Evolutionary conservation across 1,140 invertebrate species (phyloP).

Genomic region (Drosophila parabipectinata): DNA sequence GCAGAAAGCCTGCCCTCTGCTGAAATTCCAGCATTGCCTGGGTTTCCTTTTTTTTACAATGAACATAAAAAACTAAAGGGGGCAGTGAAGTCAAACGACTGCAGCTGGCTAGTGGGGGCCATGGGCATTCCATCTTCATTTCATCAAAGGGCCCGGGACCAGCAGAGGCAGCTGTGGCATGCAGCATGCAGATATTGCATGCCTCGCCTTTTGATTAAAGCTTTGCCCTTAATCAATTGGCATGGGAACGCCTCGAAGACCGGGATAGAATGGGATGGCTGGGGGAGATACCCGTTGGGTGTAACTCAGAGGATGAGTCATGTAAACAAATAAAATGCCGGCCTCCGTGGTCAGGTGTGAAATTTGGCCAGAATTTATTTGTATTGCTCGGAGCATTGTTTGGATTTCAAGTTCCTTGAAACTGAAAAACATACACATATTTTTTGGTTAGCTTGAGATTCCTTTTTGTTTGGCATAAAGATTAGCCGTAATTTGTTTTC

Average conservation of each 20-base stretch:
- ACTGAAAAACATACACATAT: constrained; percentile 9
- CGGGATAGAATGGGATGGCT: constrained; percentile 14
- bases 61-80: constrained; percentile 61
- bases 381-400: constrained; percentile 45
- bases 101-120: constrained; percentile 49
- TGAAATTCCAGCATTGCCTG: constrained; percentile 16
- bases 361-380: constrained; percentile 57
- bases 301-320: constrained; percentile 57
- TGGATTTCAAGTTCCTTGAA: constrained; percentile 43
- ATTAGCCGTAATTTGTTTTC: constrained; percentile 63
- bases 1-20: constrained; percentile 8
- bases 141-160: constrained; percentile 64
- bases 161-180: constrained; percentile 43
- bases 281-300: constrained; percentile 28
- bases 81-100: constrained; percentile 71
- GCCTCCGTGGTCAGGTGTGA: constrained; percentile 62
- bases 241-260: constrained; percentile 60
- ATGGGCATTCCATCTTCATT: constrained; percentile 73
- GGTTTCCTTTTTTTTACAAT: constrained; percentile 56
- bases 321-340: constrained; percentile 66
- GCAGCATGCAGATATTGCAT: constrained; percentile 51
- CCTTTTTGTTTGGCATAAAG: constrained; percentile 55
- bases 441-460: constrained; percentile 38
- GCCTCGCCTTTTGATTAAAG: constrained; percentile 51
- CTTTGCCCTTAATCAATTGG: constrained; percentile 69